Evolutionary conservation across 2,797 vertebrate genomes (phyloP).

Genomic region (Ciconia nigra): DNA sequence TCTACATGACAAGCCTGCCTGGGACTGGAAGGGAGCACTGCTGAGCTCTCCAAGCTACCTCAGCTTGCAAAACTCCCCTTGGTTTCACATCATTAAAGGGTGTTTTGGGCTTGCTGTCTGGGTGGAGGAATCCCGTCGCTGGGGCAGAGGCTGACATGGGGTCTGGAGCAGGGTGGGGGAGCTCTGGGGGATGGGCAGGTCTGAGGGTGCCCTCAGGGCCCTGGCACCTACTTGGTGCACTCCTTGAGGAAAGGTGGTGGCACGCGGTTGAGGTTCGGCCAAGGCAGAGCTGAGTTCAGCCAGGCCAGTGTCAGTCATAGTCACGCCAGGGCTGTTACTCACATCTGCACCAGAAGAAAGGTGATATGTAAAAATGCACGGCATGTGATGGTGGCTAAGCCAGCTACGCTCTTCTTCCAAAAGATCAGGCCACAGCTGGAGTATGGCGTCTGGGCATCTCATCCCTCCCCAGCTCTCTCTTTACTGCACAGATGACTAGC

Average conservation of each 20-base stretch:
- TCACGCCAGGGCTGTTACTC: neutral
- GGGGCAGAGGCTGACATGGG: neutral
- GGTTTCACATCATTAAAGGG: neutral
- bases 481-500: neutral
- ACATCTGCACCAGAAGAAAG: neutral
- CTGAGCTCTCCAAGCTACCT: neutral
- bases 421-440: neutral
- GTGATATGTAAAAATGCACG: accelerated
- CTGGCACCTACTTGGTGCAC: neutral
- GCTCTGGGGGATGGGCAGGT: neutral
- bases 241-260: neutral
- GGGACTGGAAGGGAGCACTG: neutral
- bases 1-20: neutral
- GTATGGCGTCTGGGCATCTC: neutral
- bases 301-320: accelerated
- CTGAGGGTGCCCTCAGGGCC: neutral
- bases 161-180: neutral
- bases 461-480: neutral
- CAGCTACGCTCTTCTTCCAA: neutral
- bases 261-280: accelerated
- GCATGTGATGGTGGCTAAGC: neutral
- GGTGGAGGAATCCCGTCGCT: neutral
- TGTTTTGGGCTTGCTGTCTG: neutral
- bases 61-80: neutral
- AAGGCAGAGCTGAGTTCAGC: neutral